Base-by-base conservation (phyloP, 2,797 vertebrate species). In the Apogon hyalosoma region DNA sequence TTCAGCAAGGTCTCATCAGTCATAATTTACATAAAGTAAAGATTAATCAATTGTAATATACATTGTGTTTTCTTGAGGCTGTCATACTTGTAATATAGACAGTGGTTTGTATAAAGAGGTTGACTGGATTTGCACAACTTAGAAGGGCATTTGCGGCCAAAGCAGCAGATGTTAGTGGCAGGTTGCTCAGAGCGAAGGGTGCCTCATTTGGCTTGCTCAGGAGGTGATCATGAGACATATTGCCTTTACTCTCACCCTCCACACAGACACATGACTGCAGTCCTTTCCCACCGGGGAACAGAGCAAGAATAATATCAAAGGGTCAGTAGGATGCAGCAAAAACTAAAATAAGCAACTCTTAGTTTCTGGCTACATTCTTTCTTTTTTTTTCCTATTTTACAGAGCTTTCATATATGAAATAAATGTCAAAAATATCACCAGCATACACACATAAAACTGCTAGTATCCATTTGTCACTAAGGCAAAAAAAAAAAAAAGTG, bases 131-230 rank as follows among this genome's bases (percentile, higher is more conserved):
- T 38, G 50, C 41, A 48, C 33, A 74, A 57, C 51, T 52, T 60
- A 19, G 61, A 84, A 77, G 75, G 69, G 65, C 70, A 63, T 75
- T 62, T 61, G 76, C 24, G 41, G 85, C 84, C 83, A 83, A 83
- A 86, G 84, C 65, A 88, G 83, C 90, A 93, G 90, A 90, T 93
- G 92, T 88, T 90, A 77, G 81, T 72, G 79, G 83, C 90, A 92
- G 90, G 90, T 83, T 87, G 86, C 87, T 88, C 74, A 49, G 82
- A 85, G 86, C 51, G n/a, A 80, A 75, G 86, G 85, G 80, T 83
- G 85, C 85, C 73, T 89, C 83, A 79, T 87, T 92, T 91, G 86
- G 90, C 88, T 87, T 73, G 33, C 85, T 88, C 82, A 62, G 73
- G 80, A 79, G 80, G 83, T 83, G 77, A 92, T 90, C 88, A 88